These are phyloP conservation scores for Agriopis aurantiaria DNA, from an alignment of 2,888 invertebrate species.

Conservation along the genomic window DNA sequence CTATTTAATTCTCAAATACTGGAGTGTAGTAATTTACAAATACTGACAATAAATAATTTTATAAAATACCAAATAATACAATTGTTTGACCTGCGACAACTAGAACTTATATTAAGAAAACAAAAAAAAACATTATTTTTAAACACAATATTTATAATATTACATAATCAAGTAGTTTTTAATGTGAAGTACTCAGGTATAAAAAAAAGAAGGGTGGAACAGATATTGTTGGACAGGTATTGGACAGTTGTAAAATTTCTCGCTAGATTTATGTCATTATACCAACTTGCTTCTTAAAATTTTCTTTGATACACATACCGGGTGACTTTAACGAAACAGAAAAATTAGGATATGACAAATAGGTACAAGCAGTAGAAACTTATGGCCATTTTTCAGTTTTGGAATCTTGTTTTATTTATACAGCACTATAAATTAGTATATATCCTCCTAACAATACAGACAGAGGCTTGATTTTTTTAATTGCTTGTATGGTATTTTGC, in stretches of 20 bases:
- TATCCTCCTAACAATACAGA: too few species aligned
- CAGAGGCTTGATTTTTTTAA: too few species aligned
- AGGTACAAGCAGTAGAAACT: too few species aligned
- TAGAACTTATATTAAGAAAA: background rate
- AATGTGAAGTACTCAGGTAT: background rate
- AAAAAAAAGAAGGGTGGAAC: too few species aligned
- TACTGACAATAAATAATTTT: conserved; percentile 80
- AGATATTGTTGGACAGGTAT: background rate
- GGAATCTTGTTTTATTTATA: too few species aligned
- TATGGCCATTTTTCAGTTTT: too few species aligned
- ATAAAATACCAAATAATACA: conserved; percentile 67
- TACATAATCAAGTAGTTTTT: background rate
- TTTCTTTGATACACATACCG: background rate
- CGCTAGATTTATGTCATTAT: background rate
- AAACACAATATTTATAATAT: background rate
- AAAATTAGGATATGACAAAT: too few species aligned
- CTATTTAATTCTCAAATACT: conserved; percentile 30
- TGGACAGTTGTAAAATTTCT: background rate
- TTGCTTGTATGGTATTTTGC: too few species aligned
- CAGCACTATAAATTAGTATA: too few species aligned
- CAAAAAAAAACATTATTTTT: background rate
- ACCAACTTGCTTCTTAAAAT: background rate
- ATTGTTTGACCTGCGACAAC: conserved; percentile 1
- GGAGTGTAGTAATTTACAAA: conserved; percentile 63
- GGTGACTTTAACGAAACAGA: too few species aligned